A percentile compares a stretch with the other conserved stretches of the same genome.
phyloP scores from a whole-genome alignment of 2,113 vertebrate genomes.

The Plecturocebus donacophilus region DNA sequence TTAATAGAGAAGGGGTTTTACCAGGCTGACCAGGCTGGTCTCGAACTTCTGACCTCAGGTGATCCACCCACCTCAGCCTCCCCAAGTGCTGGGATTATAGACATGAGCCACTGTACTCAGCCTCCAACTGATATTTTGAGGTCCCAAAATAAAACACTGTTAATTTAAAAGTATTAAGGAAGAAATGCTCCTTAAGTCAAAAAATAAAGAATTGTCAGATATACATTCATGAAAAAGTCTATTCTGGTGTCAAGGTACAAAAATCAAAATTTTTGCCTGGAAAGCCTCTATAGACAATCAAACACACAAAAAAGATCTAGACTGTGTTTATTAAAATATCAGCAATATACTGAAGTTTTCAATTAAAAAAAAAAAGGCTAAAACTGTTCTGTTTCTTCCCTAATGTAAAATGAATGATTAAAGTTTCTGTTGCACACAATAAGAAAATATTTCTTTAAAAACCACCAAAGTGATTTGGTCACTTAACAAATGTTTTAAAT shows the following conservation, averaged over 20 bases:
- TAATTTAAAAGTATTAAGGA: conserved; percentile 62
- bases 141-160: conserved; percentile 36
- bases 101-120: too few relatives aligned
- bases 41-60: neutral
- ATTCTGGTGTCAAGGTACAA: neutral
- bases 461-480: neutral
- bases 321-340: neutral
- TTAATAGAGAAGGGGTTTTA: neutral
- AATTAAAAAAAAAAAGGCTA: neutral
- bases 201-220: conserved; percentile 3
- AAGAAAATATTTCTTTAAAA: neutral
- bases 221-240: neutral
- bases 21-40: neutral
- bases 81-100: neutral
- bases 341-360: neutral
- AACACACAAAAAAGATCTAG: neutral
- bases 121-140: neutral
- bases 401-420: neutral
- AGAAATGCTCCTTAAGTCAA: neutral
- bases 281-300: neutral
- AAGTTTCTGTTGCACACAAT: neutral
- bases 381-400: neutral
- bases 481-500: neutral
- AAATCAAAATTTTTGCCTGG: neutral
- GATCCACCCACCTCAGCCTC: neutral